Evolutionary conservation across 2,113 vertebrate species (phyloP).

Genomic region (Mola mola): DNA sequence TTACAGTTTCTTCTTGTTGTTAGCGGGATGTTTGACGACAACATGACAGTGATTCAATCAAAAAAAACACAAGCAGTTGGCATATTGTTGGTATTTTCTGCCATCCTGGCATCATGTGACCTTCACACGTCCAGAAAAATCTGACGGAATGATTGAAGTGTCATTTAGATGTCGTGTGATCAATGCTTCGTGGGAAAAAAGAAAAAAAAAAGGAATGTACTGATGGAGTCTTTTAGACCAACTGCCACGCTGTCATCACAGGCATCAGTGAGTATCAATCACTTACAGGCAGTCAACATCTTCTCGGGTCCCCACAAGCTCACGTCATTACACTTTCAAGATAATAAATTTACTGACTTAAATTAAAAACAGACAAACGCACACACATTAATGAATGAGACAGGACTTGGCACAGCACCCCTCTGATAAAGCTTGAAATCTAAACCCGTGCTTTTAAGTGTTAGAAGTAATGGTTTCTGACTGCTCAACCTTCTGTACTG

Average conservation of each 20-base stretch:
- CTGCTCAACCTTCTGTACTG: conserved; percentile 18
- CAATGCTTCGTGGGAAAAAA: conserved; percentile 30
- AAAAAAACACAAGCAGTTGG: conserved; percentile 24
- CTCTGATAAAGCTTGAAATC: too few species aligned
- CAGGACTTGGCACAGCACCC: too few species aligned
- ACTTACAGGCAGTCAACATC: conserved; percentile 34
- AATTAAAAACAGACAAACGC: too few species aligned
- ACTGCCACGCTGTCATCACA: conserved; percentile 52
- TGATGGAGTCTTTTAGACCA: conserved; percentile 44
- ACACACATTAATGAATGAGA: too few species aligned
- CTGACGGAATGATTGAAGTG: conserved; percentile 32
- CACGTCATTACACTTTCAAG: too few species aligned
- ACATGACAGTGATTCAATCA: neutral
- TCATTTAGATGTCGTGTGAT: conserved; percentile 65
- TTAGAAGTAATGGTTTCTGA: conserved; percentile 16
- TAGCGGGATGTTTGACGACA: neutral
- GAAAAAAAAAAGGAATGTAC: too few species aligned
- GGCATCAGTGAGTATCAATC: conserved; percentile 8
- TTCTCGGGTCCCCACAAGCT: too few species aligned
- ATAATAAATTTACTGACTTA: too few species aligned
- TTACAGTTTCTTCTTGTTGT: neutral
- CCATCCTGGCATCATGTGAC: conserved; percentile 37
- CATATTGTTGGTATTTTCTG: conserved; percentile 41
- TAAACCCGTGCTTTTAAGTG: too few species aligned
- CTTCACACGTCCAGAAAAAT: conserved; percentile 54